Evolutionary conservation across 2,113 vertebrate species (phyloP), one percentile per base, ranked within the genome.

Genomic region (Anser cygnoides): DNA sequence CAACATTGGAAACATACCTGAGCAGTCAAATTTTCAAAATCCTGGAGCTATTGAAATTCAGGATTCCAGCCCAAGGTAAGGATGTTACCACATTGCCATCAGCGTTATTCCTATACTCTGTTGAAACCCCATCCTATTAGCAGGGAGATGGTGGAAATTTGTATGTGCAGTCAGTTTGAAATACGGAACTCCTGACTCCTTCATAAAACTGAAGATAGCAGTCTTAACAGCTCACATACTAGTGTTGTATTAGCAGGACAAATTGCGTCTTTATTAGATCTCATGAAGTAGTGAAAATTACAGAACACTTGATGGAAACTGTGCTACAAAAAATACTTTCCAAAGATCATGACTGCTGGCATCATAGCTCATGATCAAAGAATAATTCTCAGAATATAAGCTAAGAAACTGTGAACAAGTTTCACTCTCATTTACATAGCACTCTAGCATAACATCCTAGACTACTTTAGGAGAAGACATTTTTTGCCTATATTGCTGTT

Each of bases 401-500:
- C 61, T 78, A 84, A 85, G 77, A 89, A 92, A 84, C 83, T 9
- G 61, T 55, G 16, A 55, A 61, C 15, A 29, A 41, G 93, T 96
- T 97, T 96, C 96, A 85, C 59, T 96, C 92, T 95, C 92, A 59
- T 25, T 96, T 95, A 89, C 92, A 96, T 89, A 57, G 62, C 65
- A 75, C 72, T 84, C 46, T 23, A 90, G 86, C 26, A 16, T 58
- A 92, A 94, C 76, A 73, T 29, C 57, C 84, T 35, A 82, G 62
- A 43, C 43, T 63, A 5, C 63, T 35, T n/a, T 0, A 95, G 72
- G 74, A 89, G 31, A 66, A 41, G 65, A 66, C 2, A 4, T 21
- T 57, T 93, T 90, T 68, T 93, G 68, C 41, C 70, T 84, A 35
- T 41, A 25, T 11, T 66, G 58, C 71, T 73, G 65, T 91, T 93